These are phyloP conservation scores for Trichechus manatus DNA, from an alignment of 2,113 vertebrate species.

Conservation along the genomic window DNA sequence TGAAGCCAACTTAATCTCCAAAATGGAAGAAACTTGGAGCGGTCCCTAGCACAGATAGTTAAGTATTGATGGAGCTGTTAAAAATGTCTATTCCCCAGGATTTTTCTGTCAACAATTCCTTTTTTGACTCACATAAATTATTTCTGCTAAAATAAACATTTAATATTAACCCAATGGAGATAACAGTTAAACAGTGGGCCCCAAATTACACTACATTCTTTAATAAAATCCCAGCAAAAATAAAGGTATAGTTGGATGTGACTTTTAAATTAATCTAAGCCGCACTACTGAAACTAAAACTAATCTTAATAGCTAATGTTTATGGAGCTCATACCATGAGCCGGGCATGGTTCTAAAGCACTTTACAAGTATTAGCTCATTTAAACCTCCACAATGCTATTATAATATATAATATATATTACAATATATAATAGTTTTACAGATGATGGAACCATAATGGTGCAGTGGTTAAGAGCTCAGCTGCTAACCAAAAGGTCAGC, in stretches of 20 bases:
- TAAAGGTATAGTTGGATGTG: background rate
- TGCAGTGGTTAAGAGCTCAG: no score
- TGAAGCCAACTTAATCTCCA: background rate
- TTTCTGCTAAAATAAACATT: slow-evolving; percentile 29
- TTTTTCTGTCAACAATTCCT: background rate
- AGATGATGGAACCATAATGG: no score
- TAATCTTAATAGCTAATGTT: background rate
- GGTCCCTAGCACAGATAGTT: background rate
- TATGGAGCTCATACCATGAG: background rate
- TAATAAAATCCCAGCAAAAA: slow-evolving; percentile 39
- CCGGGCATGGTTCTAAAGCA: background rate
- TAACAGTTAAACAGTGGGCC: background rate
- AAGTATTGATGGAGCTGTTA: background rate
- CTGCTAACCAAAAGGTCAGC: no score
- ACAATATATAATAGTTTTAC: no score
- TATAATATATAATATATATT: background rate
- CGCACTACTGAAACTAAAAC: background rate
- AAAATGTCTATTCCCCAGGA: background rate
- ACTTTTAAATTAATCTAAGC: background rate
- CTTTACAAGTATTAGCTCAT: background rate
- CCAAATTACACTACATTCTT: background rate
- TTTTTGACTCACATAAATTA: slow-evolving; percentile 26
- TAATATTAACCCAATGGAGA: background rate
- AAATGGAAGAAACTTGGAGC: background rate
- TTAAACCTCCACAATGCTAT: background rate